Conservation (phyloP, 2,797 vertebrate species). For the Spinus olivaceus region DNA sequence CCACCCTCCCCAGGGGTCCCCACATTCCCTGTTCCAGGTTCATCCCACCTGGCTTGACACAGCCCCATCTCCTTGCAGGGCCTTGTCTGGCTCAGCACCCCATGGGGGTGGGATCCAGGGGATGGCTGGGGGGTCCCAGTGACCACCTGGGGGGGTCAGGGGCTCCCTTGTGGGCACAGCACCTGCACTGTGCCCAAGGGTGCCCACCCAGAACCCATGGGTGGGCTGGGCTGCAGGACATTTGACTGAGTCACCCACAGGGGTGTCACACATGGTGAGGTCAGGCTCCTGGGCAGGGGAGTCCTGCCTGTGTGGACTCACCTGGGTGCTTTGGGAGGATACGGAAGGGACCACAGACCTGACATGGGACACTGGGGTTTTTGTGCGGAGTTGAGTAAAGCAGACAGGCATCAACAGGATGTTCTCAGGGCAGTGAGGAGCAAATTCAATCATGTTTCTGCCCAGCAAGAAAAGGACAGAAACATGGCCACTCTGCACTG, state of each 20-base stretch:
- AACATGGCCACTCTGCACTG: accelerated
- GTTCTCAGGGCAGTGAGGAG: background rate
- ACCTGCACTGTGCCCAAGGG: background rate
- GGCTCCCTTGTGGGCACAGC: background rate
- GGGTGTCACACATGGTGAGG: accelerated
- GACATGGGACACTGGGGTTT: background rate
- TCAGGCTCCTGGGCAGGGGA: accelerated
- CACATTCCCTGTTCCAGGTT: background rate
- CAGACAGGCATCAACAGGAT: background rate
- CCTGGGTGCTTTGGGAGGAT: background rate
- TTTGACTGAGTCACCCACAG: accelerated
- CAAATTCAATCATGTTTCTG: background rate
- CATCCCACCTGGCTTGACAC: accelerated
- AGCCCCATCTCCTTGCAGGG: background rate
- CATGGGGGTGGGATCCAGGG: background rate
- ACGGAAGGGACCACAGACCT: background rate
- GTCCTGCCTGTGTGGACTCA: background rate
- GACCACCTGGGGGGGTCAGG: background rate
- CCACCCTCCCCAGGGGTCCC: background rate
- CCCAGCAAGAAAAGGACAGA: background rate
- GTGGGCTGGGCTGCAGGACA: background rate
- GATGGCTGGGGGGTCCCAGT: background rate
- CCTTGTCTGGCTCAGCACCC: background rate
- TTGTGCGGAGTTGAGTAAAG: background rate
- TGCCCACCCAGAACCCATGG: accelerated